Base-by-base conservation (phyloP, 1,140 invertebrate species). In the Scaptomyza graminum region DNA sequence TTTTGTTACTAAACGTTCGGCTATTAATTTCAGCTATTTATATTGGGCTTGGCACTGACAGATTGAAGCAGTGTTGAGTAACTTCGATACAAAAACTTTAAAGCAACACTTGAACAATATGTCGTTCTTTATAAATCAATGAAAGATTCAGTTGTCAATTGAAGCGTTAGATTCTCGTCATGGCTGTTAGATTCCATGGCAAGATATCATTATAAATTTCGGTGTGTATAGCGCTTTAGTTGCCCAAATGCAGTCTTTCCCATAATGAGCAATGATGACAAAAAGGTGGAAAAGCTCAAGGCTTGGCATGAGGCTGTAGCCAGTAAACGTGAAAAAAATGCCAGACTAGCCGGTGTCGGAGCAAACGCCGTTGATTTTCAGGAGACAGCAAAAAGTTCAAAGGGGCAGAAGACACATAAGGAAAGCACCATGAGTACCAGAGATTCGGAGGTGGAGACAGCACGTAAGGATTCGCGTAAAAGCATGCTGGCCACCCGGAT, bases 271-370 rank as follows among this genome's bases (percentile, higher is more conserved):
- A 22, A 22, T 22, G 5, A n/a, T n/a, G n/a, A 47, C 5, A 5
- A 15, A 28, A 34, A 1, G 7, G 3, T 46, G 6, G 8, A 4
- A 2, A 47, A 16, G 11, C 8, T 49, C 3, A 51, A 28, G 43
- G 3, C 3, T 1, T 67, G 65, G 65, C 65, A 67, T 2, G 3
- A 16, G 15, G 31, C 50, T 15, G 65, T 56, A 11, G 3, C n/a
- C 47, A 28, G n/a, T 13, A 39, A 47, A 3, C 56, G 65, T 1
- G 28, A 13, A 6, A 3, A 51, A 31, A 25, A 51, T 9, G 65
- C 65, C 6, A 8, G 15, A 2, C 39, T 39, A 2, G 65, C 65
- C 16, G 65, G 65, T 4, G 47, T 67, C 18, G 3, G 3, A 7
- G 6, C 2, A 5, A 1, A 15, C 6, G 5, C 7, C 8, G 25